A percentile compares a stretch with the other conserved stretches of the same genome.
phyloP scores from a whole-genome alignment of 2,113 vertebrate genomes.

The Festucalex cinctus region DNA sequence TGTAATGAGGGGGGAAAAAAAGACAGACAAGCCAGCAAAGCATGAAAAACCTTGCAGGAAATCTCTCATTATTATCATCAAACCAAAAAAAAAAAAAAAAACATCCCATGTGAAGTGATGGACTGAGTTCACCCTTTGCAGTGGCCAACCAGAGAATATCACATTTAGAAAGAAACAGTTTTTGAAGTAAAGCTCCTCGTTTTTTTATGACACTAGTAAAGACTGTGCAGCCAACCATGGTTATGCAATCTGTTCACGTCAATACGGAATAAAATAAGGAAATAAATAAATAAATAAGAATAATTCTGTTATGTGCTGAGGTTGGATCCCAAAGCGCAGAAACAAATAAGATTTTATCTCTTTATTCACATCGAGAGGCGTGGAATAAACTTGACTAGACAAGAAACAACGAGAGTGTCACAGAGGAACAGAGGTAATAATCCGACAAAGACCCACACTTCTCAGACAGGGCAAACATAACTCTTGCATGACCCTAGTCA shows the following conservation, averaged over 20 bases:
- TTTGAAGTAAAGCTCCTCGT: not conserved
- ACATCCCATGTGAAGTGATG: not conserved
- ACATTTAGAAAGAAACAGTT: not conserved
- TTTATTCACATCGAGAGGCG: no score
- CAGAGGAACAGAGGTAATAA: no score
- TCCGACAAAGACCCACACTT: no score
- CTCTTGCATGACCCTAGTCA: no score
- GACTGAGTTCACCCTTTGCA: not conserved
- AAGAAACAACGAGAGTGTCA: no score
- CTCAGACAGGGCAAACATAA: no score
- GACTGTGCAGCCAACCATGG: not conserved
- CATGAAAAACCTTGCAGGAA: not conserved
- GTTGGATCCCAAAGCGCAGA: no score
- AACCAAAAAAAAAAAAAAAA: not conserved
- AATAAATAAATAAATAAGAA: no score
- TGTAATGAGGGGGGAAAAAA: not conserved
- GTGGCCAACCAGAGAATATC: not conserved
- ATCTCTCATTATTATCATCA: not conserved
- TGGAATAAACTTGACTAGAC: no score
- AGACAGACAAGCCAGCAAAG: not conserved
- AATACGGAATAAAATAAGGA: not conserved
- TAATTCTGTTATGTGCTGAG: no score
- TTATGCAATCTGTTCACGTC: not conserved
- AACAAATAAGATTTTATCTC: no score
- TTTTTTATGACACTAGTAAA: not conserved